Base-by-base conservation (phyloP, 1,140 invertebrate genomes). In the Neuroterus valhalla region DNA sequence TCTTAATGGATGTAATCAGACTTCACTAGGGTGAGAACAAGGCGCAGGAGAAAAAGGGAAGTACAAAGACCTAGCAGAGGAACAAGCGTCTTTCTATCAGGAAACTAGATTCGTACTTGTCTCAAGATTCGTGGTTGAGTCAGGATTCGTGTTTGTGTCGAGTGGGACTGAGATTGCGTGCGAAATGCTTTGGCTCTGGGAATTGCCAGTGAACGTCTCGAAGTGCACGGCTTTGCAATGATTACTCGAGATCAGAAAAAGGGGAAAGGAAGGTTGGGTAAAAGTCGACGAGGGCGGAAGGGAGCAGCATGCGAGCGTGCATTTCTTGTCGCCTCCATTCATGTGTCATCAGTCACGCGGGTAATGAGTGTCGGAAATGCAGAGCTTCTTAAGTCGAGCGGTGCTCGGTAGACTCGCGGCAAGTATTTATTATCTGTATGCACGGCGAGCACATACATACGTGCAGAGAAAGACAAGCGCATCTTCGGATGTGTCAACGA, bases 361-460 rank as follows among this genome's bases (percentile, higher is more conserved):
- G 78, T 86, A 89, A 89, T 85, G 84, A 88, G 84, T 84, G 81
- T 87, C 79, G 84, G 84, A 88, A 87, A 85, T 87, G 86, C 85
- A 83, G 80, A 81, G 78, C 86, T 84, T 82, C 82, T 78, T 66
- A 66, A 55, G 55, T 71, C 70, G 26, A 71, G 70, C 52, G 43
- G 12, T 42, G 15, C 38, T 62, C 44, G 45, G 45, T 26, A 55
- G 69, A 70, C 38, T 6, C 15, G 23, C 3, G n/a, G 45, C 19
- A 38, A 38, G 31, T 38, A 38, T n/a, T 19, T 71, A 55, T 71
- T 71, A 48, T 48, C 46, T n/a, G n/a, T 17, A 48, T n/a, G 17
- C n/a, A 19, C 5, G 46, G 46, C 10, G 17, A 6, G 8, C 8
- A 48, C 6, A 45, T 45, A 15, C 15, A 48, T 48, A 19, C 17